Percentiles rank a stretch among this genome's conserved stretches.
These are phyloP conservation scores for Oncorhynchus clarkii DNA, from an alignment of 2,113 vertebrate species.

Conservation along the genomic window DNA sequence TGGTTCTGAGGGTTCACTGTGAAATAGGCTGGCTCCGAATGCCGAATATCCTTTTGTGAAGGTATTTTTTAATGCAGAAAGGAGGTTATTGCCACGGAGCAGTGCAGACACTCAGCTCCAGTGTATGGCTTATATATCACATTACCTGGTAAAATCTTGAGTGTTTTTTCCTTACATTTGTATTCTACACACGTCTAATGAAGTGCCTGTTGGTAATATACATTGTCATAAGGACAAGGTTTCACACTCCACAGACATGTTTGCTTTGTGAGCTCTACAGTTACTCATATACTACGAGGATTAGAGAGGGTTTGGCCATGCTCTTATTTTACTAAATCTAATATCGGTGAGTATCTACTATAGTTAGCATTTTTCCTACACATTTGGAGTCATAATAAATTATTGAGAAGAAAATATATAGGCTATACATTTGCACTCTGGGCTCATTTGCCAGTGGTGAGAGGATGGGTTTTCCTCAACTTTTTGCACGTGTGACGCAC, in stretches of 20 bases:
- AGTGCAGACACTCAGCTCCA: not conserved
- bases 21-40: slow-evolving; percentile 1
- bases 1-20: not conserved
- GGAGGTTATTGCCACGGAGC: not conserved
- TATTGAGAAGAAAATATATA: not conserved
- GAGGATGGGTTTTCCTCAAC: not conserved
- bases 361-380: not conserved
- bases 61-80: slow-evolving; percentile 1
- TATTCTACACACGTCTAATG: not conserved
- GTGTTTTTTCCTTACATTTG: not conserved
- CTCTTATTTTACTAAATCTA: not conserved
- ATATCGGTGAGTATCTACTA: not conserved
- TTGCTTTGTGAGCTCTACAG: not conserved
- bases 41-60: not conserved
- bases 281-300: not conserved
- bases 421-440: not conserved
- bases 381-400: not conserved
- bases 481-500: not conserved
- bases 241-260: not conserved
- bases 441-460: not conserved
- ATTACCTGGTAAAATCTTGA: not conserved
- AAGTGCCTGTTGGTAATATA: not conserved
- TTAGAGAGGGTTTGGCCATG: not conserved
- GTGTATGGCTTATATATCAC: not conserved
- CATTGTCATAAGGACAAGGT: not conserved